These are phyloP conservation scores for Channallabes apus DNA, from an alignment of 2,797 vertebrate species.

Conservation along the genomic window DNA sequence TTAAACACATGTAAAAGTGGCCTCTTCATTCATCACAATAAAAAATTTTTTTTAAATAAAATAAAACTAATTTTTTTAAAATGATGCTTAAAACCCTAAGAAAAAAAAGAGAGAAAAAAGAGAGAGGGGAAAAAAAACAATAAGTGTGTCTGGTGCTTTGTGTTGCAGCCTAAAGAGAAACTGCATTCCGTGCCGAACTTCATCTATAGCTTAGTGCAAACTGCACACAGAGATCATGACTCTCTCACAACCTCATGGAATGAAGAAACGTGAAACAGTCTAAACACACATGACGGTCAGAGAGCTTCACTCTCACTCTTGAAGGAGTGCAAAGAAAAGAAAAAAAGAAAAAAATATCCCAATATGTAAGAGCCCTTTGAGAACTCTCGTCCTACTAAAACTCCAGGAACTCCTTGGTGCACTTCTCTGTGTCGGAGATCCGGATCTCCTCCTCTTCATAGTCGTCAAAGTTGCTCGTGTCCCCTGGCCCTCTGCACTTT, in stretches of 20 bases:
- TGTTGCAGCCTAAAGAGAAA: conserved; percentile 83
- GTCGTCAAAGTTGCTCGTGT: conserved; percentile 99
- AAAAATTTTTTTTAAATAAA: conserved; percentile 48
- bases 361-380: conserved; percentile 73
- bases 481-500: conserved; percentile 98
- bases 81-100: conserved; percentile 41
- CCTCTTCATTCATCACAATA: conserved; percentile 17
- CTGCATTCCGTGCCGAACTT: conserved; percentile 82
- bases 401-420: conserved; percentile 96
- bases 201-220: conserved; percentile 85
- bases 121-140: conserved; percentile 40
- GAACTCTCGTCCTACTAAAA: conserved; percentile 84
- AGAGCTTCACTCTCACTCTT: conserved; percentile 83
- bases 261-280: conserved; percentile 85
- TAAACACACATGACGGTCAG: conserved; percentile 82
- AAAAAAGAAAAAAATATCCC: conserved; percentile 74
- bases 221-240: conserved; percentile 85
- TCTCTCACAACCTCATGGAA: conserved; percentile 90
- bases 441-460: conserved; percentile 98
- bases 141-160: conserved; percentile 84
- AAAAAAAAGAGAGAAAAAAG: conserved; percentile 49
- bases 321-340: conserved; percentile 86
- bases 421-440: conserved; percentile 98
- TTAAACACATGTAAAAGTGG: conserved; percentile 54
- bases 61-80: neutral